phyloP scores from a whole-genome alignment of 2,113 vertebrate species.

The Odontophorus gujanensis region DNA sequence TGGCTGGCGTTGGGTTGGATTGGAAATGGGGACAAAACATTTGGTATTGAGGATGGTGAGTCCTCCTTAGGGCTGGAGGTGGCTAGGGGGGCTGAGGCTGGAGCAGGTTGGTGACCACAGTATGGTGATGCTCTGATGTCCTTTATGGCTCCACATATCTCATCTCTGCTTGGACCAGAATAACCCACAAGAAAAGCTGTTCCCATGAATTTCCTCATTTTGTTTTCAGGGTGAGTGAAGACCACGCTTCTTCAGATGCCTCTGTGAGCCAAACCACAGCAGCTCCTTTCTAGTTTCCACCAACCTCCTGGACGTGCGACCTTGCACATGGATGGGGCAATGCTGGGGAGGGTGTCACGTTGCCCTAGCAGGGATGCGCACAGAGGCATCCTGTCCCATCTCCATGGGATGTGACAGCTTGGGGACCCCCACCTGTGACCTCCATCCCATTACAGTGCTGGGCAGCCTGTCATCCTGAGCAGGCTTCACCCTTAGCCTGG shows the following conservation, averaged over 20 bases:
- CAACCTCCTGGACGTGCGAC: neutral
- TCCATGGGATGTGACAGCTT: neutral
- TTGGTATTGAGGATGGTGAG: neutral
- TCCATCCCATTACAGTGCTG: neutral
- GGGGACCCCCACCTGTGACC: neutral
- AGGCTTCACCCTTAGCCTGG: neutral
- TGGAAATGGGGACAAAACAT: neutral
- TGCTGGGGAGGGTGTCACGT: neutral
- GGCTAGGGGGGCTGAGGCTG: neutral
- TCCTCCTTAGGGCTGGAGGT: neutral
- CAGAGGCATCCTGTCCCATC: neutral
- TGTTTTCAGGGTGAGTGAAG: neutral
- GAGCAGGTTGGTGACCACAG: neutral
- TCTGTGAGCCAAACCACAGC: conserved; percentile 42
- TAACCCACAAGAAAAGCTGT: conserved; percentile 51
- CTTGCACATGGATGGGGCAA: accelerated
- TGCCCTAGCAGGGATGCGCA: neutral
- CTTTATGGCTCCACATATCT: conserved; percentile 8
- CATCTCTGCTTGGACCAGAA: conserved; percentile 7
- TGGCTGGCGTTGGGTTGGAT: too few species aligned
- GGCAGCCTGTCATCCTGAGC: neutral
- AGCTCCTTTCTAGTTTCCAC: conserved; percentile 45
- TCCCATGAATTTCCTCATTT: conserved; percentile 22
- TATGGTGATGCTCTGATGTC: conserved; percentile 39
- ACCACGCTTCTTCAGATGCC: conserved; percentile 5